These are phyloP conservation scores for Chymomyza fuscimana DNA, from an alignment of 2,888 invertebrate genomes.

Conservation along the genomic window DNA sequence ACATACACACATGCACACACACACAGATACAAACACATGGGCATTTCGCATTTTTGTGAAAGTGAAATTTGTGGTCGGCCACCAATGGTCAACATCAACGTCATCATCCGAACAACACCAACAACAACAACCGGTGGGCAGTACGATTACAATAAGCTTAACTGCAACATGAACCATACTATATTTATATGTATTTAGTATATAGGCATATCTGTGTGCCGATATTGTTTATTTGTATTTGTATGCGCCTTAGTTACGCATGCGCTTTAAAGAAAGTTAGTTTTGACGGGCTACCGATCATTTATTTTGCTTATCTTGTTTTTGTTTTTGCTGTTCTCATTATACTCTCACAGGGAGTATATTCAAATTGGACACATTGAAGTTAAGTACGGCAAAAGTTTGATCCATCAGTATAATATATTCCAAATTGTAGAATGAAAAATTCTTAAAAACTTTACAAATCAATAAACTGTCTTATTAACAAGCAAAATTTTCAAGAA, in stretches of 20 bases:
- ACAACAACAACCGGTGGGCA: background rate
- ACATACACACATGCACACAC: constrained; percentile 6
- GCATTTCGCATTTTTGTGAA: constrained; percentile 42
- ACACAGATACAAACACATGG: constrained; percentile 21
- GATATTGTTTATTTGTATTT: background rate
- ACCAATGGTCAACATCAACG: constrained; percentile 1
- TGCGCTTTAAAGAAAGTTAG: constrained; percentile 8
- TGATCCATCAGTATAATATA: background rate
- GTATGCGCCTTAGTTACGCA: constrained; percentile 7
- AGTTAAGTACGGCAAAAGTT: background rate
- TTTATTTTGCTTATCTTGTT: constrained; percentile 4
- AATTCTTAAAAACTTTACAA: too few species aligned
- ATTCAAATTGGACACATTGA: background rate
- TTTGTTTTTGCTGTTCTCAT: background rate
- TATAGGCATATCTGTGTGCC: background rate
- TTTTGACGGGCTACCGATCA: constrained; percentile 6
- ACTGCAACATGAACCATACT: background rate
- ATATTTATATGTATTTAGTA: background rate
- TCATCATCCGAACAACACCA: background rate
- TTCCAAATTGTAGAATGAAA: too few species aligned
- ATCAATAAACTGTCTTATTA: too few species aligned
- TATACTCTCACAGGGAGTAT: background rate
- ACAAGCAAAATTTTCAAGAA: too few species aligned
- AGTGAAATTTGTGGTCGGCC: constrained; percentile 47
- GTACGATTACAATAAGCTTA: background rate